These are phyloP conservation scores for Melospiza melodia DNA, from an alignment of 2,113 vertebrate genomes.

Conservation along the genomic window DNA sequence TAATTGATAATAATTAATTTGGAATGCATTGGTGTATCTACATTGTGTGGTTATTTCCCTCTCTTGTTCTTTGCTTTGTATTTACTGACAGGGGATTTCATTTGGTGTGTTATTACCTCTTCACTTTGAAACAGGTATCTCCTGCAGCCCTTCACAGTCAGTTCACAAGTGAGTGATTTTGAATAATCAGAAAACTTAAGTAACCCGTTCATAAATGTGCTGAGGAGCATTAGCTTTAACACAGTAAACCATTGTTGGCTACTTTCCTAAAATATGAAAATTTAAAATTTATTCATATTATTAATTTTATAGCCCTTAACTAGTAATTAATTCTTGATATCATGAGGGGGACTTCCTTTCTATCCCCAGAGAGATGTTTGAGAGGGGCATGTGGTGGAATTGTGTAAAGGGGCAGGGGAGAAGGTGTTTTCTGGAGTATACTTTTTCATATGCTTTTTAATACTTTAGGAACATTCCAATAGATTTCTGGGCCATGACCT, in stretches of 20 bases:
- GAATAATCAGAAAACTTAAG: background rate
- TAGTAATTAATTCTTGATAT: background rate
- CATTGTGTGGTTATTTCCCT: background rate
- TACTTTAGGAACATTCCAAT: background rate
- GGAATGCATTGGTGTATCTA: background rate
- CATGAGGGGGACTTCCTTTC: background rate
- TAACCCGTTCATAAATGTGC: background rate
- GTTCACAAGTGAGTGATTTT: background rate
- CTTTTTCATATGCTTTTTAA: background rate
- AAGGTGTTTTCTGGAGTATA: background rate
- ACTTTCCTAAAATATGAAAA: background rate
- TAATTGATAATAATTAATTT: background rate
- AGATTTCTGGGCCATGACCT: background rate
- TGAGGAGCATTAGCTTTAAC: background rate
- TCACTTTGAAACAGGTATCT: background rate
- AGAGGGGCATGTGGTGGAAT: background rate
- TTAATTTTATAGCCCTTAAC: background rate
- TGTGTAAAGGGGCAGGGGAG: background rate
- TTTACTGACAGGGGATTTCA: background rate
- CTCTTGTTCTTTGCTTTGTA: background rate
- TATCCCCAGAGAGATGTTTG: background rate
- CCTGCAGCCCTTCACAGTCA: background rate
- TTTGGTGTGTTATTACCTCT: background rate
- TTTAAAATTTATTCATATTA: background rate
- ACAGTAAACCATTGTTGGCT: background rate